Base-by-base conservation (phyloP, 92 coral and sea anemone species). In the Zoanthus solanderi region DNA sequence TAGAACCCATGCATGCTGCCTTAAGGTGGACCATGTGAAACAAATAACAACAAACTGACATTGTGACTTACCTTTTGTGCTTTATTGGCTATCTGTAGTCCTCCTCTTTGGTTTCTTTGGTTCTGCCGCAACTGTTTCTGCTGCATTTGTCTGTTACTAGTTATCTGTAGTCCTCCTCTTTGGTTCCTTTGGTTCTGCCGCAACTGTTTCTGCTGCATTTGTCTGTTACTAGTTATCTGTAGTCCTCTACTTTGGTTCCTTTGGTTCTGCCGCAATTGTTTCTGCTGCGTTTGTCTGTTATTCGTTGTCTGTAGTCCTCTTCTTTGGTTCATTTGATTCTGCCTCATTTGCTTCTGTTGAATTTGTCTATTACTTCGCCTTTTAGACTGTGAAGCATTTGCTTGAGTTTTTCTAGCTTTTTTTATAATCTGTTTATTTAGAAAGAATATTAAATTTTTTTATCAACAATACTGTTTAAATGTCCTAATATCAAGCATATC, bases 251-350 rank as follows among this genome's bases (percentile, higher is more conserved):
- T 81, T 16, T 29, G 67, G 57, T 81, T 81, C 75, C 66, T 12
- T 63, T 65, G 32, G 63, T 66, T 81, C 61, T 66, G 85, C 7
- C 85, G 58, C 2, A 57, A 66, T 44, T 81, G 75, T 37, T 67
- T 81, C 76, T 81, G 85, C 7, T 81, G 85, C 1, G 85, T 75
- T 15, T 66, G 75, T 47, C 85, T 81, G 75, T 44, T 81, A 67
- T 47, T 81, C 2, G 28, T 81, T 6, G 7, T 54, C 57, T 79
- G 71, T 60, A 80, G 44, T 8, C 84, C 84, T 80, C 84, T 80
- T 23, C 73, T 80, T 14, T 23, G 63, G 53, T 80, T 80, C 84
- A 80, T 18, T 60, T 61, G 52, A 42, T 80, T 80, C 74, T 80
- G 84, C 15, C 84, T 54, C 2, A 56, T 34, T 37, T 80, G 84